A percentile compares a stretch with the other conserved stretches of the same genome.
These are phyloP conservation scores for Talpa occidentalis DNA, from an alignment of 2,113 vertebrate genomes.

Conservation along the genomic window DNA sequence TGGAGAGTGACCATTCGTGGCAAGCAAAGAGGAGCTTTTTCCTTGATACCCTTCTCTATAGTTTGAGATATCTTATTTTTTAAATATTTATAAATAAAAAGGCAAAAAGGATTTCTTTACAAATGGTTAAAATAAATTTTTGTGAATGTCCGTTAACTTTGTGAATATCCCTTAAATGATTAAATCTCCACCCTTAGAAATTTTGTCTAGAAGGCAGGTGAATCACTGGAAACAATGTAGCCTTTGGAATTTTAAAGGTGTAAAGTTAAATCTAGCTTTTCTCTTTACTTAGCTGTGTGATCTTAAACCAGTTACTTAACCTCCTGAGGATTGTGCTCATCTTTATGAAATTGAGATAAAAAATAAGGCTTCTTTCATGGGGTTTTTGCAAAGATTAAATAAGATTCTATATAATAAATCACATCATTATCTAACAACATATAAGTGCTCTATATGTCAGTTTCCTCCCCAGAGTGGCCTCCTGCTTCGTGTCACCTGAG, in stretches of 20 bases:
- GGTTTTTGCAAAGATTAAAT: background rate
- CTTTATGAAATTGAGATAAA: constrained; percentile 8
- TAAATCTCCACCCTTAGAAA: constrained; percentile 44
- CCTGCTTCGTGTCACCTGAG: background rate
- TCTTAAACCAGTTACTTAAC: background rate
- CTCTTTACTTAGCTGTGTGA: background rate
- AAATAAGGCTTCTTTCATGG: background rate
- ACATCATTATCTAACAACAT: background rate
- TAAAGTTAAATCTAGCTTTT: background rate
- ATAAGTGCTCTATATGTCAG: background rate
- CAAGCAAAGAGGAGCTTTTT: background rate
- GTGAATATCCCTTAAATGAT: background rate
- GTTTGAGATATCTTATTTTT: constrained; percentile 11
- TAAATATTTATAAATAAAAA: background rate
- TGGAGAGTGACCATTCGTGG: background rate
- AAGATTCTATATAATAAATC: background rate
- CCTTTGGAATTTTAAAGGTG: background rate
- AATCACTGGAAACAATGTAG: background rate
- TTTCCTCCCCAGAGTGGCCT: background rate
- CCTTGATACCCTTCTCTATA: background rate
- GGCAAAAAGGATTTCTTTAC: background rate
- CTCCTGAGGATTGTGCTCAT: constrained; percentile 32
- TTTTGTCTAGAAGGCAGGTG: background rate
- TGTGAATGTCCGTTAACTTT: constrained; percentile 12
- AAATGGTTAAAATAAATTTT: constrained; percentile 44